Evolutionary conservation across 2,113 vertebrate genomes (phyloP).

Genomic region (Xyrauchen texanus): DNA sequence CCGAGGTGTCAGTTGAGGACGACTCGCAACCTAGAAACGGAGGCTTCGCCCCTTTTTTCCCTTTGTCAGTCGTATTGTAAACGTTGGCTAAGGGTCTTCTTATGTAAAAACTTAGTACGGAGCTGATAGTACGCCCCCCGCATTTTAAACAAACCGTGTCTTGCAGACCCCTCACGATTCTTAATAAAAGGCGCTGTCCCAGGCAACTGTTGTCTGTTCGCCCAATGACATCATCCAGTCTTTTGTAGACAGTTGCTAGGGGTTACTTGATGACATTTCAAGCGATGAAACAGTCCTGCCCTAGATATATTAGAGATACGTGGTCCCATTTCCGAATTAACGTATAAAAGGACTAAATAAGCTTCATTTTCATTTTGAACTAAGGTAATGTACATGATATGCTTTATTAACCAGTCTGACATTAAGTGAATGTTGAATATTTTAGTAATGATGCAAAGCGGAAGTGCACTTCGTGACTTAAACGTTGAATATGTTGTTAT

Average conservation of each 20-base stretch:
- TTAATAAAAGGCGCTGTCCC: conserved; percentile 26
- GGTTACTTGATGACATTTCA: conserved; percentile 51
- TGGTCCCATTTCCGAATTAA: background rate
- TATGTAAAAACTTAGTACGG: background rate
- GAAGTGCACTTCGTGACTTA: background rate
- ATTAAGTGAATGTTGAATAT: background rate
- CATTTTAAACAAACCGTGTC: background rate
- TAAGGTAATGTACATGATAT: background rate
- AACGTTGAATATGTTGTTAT: background rate
- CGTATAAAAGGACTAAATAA: background rate
- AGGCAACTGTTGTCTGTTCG: conserved; percentile 4
- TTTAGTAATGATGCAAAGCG: too few species aligned
- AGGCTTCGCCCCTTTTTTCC: conserved; percentile 5
- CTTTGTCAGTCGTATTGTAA: conserved; percentile 15
- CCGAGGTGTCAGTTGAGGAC: conserved; percentile 52
- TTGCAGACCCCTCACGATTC: background rate
- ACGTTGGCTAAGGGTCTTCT: background rate
- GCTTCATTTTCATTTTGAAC: background rate
- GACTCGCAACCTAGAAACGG: conserved; percentile 50
- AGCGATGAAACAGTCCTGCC: background rate
- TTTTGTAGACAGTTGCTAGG: conserved; percentile 51
- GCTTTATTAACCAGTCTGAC: background rate
- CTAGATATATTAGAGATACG: conserved; percentile 10
- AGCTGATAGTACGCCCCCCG: background rate
- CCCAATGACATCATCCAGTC: conserved; percentile 48